phyloP scores from a whole-genome alignment of 2,797 vertebrate species.

The Rallus crepitans region DNA sequence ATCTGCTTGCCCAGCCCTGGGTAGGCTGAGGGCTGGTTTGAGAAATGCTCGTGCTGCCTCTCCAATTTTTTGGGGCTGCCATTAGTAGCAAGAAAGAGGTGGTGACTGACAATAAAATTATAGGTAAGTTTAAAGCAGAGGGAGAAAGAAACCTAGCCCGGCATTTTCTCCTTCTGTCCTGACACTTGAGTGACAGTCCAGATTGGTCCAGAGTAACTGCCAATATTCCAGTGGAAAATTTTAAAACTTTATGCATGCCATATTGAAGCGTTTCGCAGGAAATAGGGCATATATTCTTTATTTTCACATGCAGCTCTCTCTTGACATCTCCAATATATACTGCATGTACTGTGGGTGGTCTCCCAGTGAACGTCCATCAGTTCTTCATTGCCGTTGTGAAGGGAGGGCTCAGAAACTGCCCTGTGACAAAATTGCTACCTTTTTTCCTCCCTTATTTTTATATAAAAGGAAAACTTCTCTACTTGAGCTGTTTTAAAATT shows the following conservation, averaged over 20 bases:
- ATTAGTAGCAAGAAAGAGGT: background rate
- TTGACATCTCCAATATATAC: conserved; percentile 22
- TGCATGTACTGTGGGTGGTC: background rate
- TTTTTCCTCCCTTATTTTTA: background rate
- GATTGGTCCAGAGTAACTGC: conserved; percentile 19
- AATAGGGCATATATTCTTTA: conserved; percentile 19
- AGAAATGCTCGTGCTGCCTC: background rate
- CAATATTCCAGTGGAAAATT: conserved; percentile 42
- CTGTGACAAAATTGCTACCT: background rate
- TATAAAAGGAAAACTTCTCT: conserved; percentile 35
- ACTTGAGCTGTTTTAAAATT: conserved; percentile 25
- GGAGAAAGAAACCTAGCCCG: background rate
- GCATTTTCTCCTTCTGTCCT: conserved; percentile 13
- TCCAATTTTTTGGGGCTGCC: background rate
- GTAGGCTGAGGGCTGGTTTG: background rate
- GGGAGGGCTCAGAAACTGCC: background rate
- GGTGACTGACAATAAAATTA: conserved; percentile 32
- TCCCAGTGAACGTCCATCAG: background rate
- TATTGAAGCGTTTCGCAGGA: conserved; percentile 47
- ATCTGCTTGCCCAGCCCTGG: background rate
- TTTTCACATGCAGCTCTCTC: conserved; percentile 13
- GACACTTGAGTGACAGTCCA: conserved; percentile 28
- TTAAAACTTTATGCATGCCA: conserved; percentile 38
- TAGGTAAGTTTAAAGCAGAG: background rate
- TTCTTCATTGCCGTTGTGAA: conserved; percentile 19